Evolutionary conservation across 1,140 invertebrate genomes (phyloP).

Genomic region (Drosophila equinoxialis): DNA sequence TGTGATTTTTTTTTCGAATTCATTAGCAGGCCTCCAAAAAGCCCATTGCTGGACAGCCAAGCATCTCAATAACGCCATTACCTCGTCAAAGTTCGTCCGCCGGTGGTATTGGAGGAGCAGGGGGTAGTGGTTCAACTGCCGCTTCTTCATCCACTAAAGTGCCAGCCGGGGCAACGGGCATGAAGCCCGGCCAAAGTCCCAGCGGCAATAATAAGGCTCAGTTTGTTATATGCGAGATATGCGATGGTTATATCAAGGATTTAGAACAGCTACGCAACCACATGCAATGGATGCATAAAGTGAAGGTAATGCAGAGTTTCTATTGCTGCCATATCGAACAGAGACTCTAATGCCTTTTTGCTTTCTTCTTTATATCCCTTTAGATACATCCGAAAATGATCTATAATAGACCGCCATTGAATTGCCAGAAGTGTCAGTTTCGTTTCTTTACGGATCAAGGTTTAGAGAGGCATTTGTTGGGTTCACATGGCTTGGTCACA

Average conservation of each 20-base stretch:
- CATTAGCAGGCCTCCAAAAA: conserved; percentile 80
- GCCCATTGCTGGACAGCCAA: conserved; percentile 87
- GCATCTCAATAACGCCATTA: conserved; percentile 95
- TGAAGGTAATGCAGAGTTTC: conserved; percentile 85
- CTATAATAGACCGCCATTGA: conserved; percentile 95
- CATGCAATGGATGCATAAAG: conserved; percentile 98
- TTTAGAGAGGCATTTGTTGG: conserved; percentile 94
- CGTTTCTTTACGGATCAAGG: conserved; percentile 90
- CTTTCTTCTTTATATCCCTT: not conserved
- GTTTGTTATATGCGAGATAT: conserved; percentile 97
- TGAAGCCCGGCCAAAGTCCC: conserved; percentile 83
- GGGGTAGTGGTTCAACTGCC: conserved; percentile 3
- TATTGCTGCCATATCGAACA: not conserved
- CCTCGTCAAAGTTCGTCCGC: conserved; percentile 86
- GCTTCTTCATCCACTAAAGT: conserved; percentile 83
- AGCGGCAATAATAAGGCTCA: conserved; percentile 87
- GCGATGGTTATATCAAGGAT: conserved; percentile 97
- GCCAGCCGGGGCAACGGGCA: conserved; percentile 82
- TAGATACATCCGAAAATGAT: conserved; percentile 97
- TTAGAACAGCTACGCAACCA: conserved; percentile 95
- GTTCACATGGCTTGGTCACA: conserved; percentile 96
- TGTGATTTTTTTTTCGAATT: not conserved
- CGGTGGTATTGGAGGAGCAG: conserved; percentile 33
- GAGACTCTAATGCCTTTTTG: not conserved
- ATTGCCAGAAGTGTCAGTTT: conserved; percentile 98